These are phyloP conservation scores for Phocoena phocoena DNA, from an alignment of 2,113 vertebrate species.

Conservation along the genomic window DNA sequence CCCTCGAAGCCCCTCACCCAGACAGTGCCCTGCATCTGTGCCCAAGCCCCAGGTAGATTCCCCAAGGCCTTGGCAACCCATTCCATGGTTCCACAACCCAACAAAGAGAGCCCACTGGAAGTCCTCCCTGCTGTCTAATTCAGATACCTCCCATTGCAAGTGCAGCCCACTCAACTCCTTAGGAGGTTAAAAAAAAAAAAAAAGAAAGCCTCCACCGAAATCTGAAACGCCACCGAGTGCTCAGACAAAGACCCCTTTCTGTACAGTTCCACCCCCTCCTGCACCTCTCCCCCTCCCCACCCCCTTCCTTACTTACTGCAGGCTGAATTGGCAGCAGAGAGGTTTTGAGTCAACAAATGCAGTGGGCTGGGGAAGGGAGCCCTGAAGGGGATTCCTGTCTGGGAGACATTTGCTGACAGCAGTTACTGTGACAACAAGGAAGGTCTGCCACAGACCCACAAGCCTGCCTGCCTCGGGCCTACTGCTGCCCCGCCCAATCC, in stretches of 20 bases:
- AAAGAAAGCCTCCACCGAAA: slow-evolving; percentile 11
- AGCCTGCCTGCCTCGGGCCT: neutral
- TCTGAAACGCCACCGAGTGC: slow-evolving; percentile 67
- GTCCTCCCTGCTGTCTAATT: slow-evolving; percentile 61
- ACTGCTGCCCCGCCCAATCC: neutral
- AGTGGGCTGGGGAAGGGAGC: slow-evolving; percentile 72
- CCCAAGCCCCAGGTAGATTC: neutral
- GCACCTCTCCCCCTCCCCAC: slow-evolving; percentile 31
- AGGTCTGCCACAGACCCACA: neutral
- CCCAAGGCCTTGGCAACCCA: neutral
- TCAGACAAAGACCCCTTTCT: slow-evolving; percentile 80
- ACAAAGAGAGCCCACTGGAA: slow-evolving; percentile 11
- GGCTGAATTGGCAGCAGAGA: slow-evolving; percentile 75
- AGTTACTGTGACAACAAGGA: slow-evolving; percentile 67
- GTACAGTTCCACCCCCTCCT: slow-evolving; percentile 42
- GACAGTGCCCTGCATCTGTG: neutral
- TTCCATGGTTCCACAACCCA: neutral
- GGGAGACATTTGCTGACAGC: slow-evolving; percentile 71
- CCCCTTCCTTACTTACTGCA: slow-evolving; percentile 75
- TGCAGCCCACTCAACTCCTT: slow-evolving; percentile 39
- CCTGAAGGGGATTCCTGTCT: slow-evolving; percentile 79
- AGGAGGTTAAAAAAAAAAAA: slow-evolving; percentile 1
- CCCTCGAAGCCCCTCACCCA: neutral
- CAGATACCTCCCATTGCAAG: slow-evolving; percentile 19
- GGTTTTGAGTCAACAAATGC: slow-evolving; percentile 79